Evolutionary conservation across 2,888 invertebrate genomes (phyloP).

Genomic region (Corythucha ciliata): DNA sequence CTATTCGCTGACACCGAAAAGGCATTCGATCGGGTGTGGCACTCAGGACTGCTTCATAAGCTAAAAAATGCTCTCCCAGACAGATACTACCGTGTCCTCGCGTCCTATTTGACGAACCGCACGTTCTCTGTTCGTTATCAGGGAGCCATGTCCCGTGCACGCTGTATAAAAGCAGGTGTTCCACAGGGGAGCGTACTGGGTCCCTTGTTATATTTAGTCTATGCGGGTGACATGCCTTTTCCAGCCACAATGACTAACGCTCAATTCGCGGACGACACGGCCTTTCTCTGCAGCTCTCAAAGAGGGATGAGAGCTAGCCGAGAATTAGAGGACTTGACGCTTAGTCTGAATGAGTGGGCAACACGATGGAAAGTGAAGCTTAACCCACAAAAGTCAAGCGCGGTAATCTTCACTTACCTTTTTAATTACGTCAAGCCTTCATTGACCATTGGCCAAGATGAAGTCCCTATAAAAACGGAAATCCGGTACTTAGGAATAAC

Average conservation of each 20-base stretch:
- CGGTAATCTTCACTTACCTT: constrained; percentile 5
- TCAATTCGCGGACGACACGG: neutral
- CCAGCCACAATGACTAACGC: neutral
- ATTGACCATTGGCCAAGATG: neutral
- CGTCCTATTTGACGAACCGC: too few species aligned
- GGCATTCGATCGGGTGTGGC: constrained; percentile 1
- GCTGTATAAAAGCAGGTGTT: neutral
- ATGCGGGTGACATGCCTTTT: neutral
- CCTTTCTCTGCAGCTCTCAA: too few species aligned
- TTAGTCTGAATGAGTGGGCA: neutral
- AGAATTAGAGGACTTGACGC: neutral
- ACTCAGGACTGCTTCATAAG: neutral
- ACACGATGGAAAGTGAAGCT: neutral
- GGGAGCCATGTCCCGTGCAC: too few species aligned
- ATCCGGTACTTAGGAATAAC: constrained; percentile 11
- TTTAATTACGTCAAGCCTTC: neutral
- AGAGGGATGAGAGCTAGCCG: too few species aligned
- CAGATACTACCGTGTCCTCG: too few species aligned
- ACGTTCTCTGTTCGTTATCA: too few species aligned
- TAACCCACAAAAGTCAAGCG: constrained; percentile 11
- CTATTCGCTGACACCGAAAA: constrained; percentile 1
- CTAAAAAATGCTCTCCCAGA: neutral
- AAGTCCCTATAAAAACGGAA: neutral
- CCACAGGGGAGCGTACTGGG: constrained; percentile 10
- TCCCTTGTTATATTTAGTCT: neutral